phyloP scores from a whole-genome alignment of 2,797 vertebrate genomes.

The Tapirus indicus region DNA sequence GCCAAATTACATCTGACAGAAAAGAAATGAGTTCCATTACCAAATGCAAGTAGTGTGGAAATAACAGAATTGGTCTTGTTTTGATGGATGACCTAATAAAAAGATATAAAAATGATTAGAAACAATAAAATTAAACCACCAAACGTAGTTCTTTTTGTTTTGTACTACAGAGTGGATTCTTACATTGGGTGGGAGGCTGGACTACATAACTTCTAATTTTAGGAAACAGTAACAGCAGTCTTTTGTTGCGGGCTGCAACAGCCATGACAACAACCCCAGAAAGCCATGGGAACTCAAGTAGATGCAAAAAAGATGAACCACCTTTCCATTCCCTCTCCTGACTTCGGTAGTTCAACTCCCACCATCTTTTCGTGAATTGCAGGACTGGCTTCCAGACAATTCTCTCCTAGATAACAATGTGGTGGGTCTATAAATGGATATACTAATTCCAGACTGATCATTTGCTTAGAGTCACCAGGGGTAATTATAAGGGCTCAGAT shows the following conservation, averaged over 20 bases:
- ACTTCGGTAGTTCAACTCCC: neutral
- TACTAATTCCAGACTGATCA: neutral
- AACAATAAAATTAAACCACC: slow-evolving; percentile 53
- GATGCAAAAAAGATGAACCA: too few relatives aligned
- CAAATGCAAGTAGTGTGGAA: neutral
- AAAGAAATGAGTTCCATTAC: slow-evolving; percentile 46
- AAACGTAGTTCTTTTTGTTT: slow-evolving; percentile 12
- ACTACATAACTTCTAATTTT: slow-evolving; percentile 6
- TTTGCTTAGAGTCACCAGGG: neutral
- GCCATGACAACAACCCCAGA: neutral
- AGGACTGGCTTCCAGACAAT: neutral
- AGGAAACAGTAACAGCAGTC: neutral
- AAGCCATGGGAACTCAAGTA: neutral
- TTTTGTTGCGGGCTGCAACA: neutral
- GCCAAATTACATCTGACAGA: neutral
- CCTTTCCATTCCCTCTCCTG: neutral
- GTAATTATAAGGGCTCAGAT: neutral
- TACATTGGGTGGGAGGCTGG: neutral
- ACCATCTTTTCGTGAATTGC: neutral
- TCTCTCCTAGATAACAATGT: neutral
- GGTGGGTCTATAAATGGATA: neutral
- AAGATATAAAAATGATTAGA: slow-evolving; percentile 58
- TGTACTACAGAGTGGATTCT: neutral
- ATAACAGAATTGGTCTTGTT: slow-evolving; percentile 27
- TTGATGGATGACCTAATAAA: slow-evolving; percentile 61